Conservation (phyloP, 2,797 vertebrate species). For the Danio kyathit region DNA sequence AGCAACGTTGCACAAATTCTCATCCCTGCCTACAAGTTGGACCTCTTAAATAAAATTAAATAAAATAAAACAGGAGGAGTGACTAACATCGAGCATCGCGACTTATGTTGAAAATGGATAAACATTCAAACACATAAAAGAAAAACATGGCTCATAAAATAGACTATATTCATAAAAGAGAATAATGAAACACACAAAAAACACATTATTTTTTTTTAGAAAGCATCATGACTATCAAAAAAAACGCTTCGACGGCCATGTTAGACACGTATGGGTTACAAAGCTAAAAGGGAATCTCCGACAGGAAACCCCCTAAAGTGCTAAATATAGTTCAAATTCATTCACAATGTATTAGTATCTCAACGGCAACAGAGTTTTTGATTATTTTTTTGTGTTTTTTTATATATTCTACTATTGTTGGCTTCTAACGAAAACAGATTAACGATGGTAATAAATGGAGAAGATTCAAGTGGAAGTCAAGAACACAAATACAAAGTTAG, state of each 20-base stretch:
- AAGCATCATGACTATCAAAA: slow-evolving; percentile 10
- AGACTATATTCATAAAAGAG: slow-evolving; percentile 70
- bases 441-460: slow-evolving; percentile 23
- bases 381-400: slow-evolving; percentile 22
- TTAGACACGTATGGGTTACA: slow-evolving; percentile 65
- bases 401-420: slow-evolving; percentile 26
- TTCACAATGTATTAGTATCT: slow-evolving; percentile 74
- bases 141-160: slow-evolving; percentile 69
- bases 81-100: slow-evolving; percentile 17
- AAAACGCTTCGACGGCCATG: slow-evolving; percentile 28
- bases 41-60: slow-evolving; percentile 70
- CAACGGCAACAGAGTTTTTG: slow-evolving; percentile 66
- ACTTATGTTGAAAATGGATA: slow-evolving; percentile 62
- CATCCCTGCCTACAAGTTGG: slow-evolving; percentile 50
- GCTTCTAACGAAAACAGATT: slow-evolving; percentile 45
- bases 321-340: slow-evolving; percentile 83
- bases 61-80: slow-evolving; percentile 36
- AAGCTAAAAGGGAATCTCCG: slow-evolving; percentile 77
- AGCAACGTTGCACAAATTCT: slow-evolving; percentile 41
- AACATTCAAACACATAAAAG: slow-evolving; percentile 67
- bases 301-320: slow-evolving; percentile 84
- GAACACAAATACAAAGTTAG: slow-evolving; percentile 48
- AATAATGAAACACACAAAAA: slow-evolving; percentile 37
- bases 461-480: slow-evolving; percentile 41
- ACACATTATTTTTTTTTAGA: slow-evolving; percentile 1